A percentile compares a stretch with the other conserved stretches of the same genome.
phyloP scores from a whole-genome alignment of 2,888 invertebrate genomes.

The Carabus problematicus region DNA sequence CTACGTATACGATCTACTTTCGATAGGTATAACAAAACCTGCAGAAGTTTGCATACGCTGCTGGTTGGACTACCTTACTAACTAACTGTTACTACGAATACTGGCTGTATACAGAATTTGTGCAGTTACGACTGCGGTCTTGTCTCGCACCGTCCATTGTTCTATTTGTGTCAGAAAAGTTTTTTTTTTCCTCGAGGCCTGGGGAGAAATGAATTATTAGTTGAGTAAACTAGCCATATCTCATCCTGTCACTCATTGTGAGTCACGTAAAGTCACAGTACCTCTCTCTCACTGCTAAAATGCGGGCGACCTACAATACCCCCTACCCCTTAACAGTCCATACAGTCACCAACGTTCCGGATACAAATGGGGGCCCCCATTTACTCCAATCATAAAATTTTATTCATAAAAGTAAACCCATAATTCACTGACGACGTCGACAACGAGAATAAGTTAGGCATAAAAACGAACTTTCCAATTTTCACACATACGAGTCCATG shows the following conservation, averaged over 20 bases:
- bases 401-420: constrained; percentile 40
- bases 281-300: constrained; percentile 8
- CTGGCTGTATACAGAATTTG: background rate
- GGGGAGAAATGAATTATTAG: constrained; percentile 59
- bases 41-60: no score
- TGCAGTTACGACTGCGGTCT: constrained; percentile 37
- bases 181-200: constrained; percentile 49
- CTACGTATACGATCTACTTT: no score
- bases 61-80: no score
- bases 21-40: no score
- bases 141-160: constrained; percentile 53
- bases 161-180: constrained; percentile 57
- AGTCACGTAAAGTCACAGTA: constrained; percentile 51
- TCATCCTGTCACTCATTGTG: constrained; percentile 60
- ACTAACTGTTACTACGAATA: no score
- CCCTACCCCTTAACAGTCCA: background rate
- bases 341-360: background rate
- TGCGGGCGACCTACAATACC: constrained; percentile 46
- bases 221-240: constrained; percentile 60
- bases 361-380: constrained; percentile 33
- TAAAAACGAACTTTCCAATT: background rate
- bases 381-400: constrained; percentile 42
- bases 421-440: constrained; percentile 29
- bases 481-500: no score
- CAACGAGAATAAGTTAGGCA: background rate